Evolutionary conservation across 2,888 invertebrate species (phyloP), one percentile per base, ranked within the genome.

Genomic region (Mythimna loreyi): DNA sequence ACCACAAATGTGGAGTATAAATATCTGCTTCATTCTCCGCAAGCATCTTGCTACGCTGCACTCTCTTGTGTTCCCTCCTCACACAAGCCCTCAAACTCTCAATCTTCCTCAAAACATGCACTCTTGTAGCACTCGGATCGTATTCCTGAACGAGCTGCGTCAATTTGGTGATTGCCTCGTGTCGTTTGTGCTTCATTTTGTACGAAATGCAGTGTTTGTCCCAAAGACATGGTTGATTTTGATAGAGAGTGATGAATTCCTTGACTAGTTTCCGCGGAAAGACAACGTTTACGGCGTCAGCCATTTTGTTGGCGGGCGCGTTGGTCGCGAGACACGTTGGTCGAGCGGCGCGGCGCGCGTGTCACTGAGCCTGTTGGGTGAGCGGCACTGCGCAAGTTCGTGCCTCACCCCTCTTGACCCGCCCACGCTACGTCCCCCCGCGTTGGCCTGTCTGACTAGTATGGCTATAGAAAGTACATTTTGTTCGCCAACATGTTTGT

Each of bases 31-130:
- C 86, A 6, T 72, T 80, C 1, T 78, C 83, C 19, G 92, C 89
- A 45, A 76, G 81, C 6, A 73, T 83, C 5, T 89, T 87, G 68
- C 93, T 93, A 21, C 91, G 90, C 36, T 84, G 79, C 4, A 94
- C 92, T 47, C 89, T 88, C 68, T 92, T 94, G 72, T 90, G 87
- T 67, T 94, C 95, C 49, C 95, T 86, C 9, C 95, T 85, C 73
- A 93, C 92, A 78, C 95, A 94, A 9, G 95, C 94, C 40, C 95
- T 90, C 73, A 95, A 78, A 80, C 94, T 95, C 83, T 95, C 95
- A 49, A 95, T 94, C 84, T 95, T 95, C 63, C 94, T 89, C 78
- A 94, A 76, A 6, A 95, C 91, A 61, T 94, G 94, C 4, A 94
- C 94, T 50, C 92, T 86, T 0, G 94, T 94, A 25, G 94, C 94